Base-by-base conservation (phyloP, 1,140 invertebrate species). In the Hetaerina americana region DNA sequence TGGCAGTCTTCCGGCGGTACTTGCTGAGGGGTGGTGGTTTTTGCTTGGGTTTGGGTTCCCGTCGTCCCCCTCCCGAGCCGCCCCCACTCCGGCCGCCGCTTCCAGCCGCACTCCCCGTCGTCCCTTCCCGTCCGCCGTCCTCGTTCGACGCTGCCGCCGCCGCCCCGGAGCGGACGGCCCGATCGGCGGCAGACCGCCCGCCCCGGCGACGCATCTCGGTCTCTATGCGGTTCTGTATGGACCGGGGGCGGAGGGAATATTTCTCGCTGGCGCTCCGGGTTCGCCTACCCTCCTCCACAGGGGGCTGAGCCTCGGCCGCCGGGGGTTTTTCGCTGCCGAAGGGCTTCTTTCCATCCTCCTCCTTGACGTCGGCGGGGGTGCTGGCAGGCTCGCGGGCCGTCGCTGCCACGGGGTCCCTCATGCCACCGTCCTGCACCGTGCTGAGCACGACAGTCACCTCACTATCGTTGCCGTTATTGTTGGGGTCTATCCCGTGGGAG, bases 1-100 rank as follows among this genome's bases (percentile, higher is more conserved):
- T 96, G 0, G 94, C 94, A 1, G 92, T 94, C 82, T 92, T 92
- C 73, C 94, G 84, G 25, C 93, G 82, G 81, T 96, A 96, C 80
- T 95, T 96, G 82, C 91, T 93, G 72, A 95, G 83, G 0, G 93
- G 93, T 66, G 92, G 87, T 5, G 92, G 87, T 79, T 89, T 88
- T 68, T 85, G 83, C 78, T 91, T 92, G n/a, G 86, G 81, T 72
- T 85, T 85, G 0, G 78, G 78, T 27, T 78, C 73, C 72, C 68
- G 25, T 76, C 49, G 77, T 75, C 66, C n/a, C 3, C 27, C 73
- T 26, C 18, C 68, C 70, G 27, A 49, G 40, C n/a, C 27, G 26
- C 67, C 26, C 40, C 66, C 1, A 67, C 57, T 31, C 24, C 66
- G 6, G 68, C 18, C 18, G 40, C 24, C 24, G 26, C 28, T 0